A percentile compares a stretch with the other conserved stretches of the same genome.
Conservation (phyloP, 1,140 invertebrate genomes). For the Temnothorax longispinosus region DNA sequence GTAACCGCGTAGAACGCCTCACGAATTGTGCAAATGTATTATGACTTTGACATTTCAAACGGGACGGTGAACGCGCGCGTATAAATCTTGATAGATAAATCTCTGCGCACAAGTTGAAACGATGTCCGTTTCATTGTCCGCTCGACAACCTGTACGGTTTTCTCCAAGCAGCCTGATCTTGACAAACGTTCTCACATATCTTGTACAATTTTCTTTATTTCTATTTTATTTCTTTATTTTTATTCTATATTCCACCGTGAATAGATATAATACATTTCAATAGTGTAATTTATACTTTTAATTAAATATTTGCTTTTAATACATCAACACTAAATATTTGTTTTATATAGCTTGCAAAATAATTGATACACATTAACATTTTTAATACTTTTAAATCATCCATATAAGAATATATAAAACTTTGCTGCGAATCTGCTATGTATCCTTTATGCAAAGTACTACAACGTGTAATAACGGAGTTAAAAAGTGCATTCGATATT, state of each 20-base stretch:
- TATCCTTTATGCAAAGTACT: slow-evolving; percentile 7
- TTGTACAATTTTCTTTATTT: background rate
- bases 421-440: background rate
- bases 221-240: background rate
- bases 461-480: slow-evolving; percentile 3
- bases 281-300: background rate
- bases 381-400: background rate
- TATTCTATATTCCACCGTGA: background rate
- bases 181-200: background rate
- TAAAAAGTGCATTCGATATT: slow-evolving; percentile 11
- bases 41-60: background rate
- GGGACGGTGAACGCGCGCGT: background rate
- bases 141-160: background rate
- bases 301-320: background rate
- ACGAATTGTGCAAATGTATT: slow-evolving; percentile 3
- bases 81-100: slow-evolving; percentile 53
- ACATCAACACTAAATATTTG: background rate
- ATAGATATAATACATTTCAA: background rate
- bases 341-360: background rate
- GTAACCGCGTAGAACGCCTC: background rate
- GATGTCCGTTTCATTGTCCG: slow-evolving; percentile 32
- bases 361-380: background rate
- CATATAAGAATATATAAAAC: background rate
- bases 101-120: slow-evolving; percentile 27
- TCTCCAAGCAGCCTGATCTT: background rate